Evolutionary conservation across 1,140 invertebrate genomes (phyloP), one percentile per base, ranked within the genome.

Genomic region (Megalonaias nervosa): DNA sequence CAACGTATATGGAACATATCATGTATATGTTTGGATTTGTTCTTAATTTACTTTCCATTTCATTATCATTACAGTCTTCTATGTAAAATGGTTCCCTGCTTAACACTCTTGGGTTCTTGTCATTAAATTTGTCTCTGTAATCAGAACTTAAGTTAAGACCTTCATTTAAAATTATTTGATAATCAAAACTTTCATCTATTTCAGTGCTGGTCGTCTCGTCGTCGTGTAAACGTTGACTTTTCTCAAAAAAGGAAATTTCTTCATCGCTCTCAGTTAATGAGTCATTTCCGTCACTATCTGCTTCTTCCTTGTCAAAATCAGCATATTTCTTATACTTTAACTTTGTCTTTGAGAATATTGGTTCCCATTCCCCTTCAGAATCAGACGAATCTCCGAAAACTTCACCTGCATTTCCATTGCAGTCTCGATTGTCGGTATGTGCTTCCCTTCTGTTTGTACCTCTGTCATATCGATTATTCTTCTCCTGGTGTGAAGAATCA

Each of bases 1-100:
- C 75, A 12, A 87, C 80, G 31, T 79, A 67, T 23, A 86, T 71
- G 5, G 67, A 74, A 67, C 86, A 85, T 31, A 58, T 77, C 56
- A 82, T 82, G 59, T 84, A 87, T 23, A 72, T 76, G 2, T 75
- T 23, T 31, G 82, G 80, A 48, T 82, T 48, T 48, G 64, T 57
- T 38, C 58, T 19, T 16, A 77, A n/a, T 38, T 61, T 62, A 60
- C 70, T 38, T 58, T 60, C 23, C 67, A 77, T 57, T 60, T 65
- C 55, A 55, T 17, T 19, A 58, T 77, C 58, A 38, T 21, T n/a
- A 26, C 70, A 56, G 71, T 59, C 48, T 67, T 65, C 60, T 38
- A 26, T 38, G 23, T 77, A 77, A 66, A 77, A 71, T 11, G 31
- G 31, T 5, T 77, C 68, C 59, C 62, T 64, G 17, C 64, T 5